Evolutionary conservation across 2,888 invertebrate species (phyloP), one percentile per base, ranked within the genome.

Genomic region (Ypsolopha scabrella): DNA sequence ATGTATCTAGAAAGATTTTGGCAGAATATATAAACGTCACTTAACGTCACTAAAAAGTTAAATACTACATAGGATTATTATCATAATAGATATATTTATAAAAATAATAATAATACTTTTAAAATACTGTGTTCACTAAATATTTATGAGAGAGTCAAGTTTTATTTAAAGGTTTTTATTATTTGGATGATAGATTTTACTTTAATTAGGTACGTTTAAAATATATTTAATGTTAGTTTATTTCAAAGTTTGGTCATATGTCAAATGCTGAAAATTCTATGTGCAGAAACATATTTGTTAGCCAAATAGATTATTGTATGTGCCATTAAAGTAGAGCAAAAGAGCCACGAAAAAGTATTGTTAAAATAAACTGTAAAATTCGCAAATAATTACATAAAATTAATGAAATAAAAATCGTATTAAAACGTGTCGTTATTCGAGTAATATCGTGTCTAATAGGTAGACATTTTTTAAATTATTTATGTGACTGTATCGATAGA

Each of bases 401-500:
- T 13, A 11, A 14, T 46, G 10, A 24, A 46, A 46, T 46, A n/a
- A 46, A 46, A 10, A 46, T 43, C 7, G 8, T n/a, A 24, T 46
- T 46, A 46, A 46, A 45, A 46, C n/a, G n/a, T 34, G n/a, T n/a
- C 24, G 10, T 35, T n/a, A 46, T 34, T 34, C 35, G 35, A 34
- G 34, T 46, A 46, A 35, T 33, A 48, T 24, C 11, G 45, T 45
- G 41, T 51, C 38, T 45, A 51, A 46, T 34, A 34, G n/a, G 34
- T 47, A 51, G 46, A 41, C 41, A 47, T 47, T 47, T 51, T 51
- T 46, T 39, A 41, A 46, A 64, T 66, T 67, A 67, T 72, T 66
- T 72, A 77, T 75, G 75, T 81, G 73, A 80, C 63, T 74, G 75
- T 80, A 80, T 72, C 56, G 64, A 75, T 83, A 83, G 82, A 78